Evolutionary conservation across 2,113 vertebrate genomes (phyloP).

Genomic region (Otus sunia): DNA sequence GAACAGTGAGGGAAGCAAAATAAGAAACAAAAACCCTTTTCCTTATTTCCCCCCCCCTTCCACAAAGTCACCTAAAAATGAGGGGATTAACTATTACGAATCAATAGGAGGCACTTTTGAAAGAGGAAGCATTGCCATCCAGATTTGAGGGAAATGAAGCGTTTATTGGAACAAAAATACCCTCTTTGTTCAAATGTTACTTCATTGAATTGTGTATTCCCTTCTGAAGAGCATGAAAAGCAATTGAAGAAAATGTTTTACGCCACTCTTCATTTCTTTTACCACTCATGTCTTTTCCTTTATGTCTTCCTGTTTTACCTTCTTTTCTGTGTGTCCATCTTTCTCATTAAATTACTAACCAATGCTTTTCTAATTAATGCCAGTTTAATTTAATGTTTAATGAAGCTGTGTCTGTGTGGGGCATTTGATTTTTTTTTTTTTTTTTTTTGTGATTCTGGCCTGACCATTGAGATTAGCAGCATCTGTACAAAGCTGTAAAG

Average conservation of each 20-base stretch:
- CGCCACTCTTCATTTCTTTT: slow-evolving; percentile 24
- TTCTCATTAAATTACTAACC: slow-evolving; percentile 35
- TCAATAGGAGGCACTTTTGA: slow-evolving; percentile 58
- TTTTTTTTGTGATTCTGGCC: slow-evolving; percentile 21
- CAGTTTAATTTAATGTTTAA: slow-evolving; percentile 42
- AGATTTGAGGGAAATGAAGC: slow-evolving; percentile 63
- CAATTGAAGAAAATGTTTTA: slow-evolving; percentile 42
- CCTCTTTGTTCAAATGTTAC: slow-evolving; percentile 53
- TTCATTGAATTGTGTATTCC: slow-evolving; percentile 49
- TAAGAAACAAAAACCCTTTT: neutral
- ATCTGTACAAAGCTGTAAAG: neutral
- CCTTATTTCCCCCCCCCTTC: neutral
- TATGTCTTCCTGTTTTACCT: slow-evolving; percentile 16
- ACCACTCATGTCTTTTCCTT: slow-evolving; percentile 1
- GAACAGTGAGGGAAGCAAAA: neutral
- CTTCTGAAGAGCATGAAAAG: slow-evolving; percentile 46
- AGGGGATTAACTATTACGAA: slow-evolving; percentile 45
- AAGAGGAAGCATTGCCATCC: slow-evolving; percentile 58
- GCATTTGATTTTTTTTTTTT: slow-evolving; percentile 44
- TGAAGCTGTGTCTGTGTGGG: neutral
- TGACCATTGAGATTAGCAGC: neutral
- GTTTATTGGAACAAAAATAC: slow-evolving; percentile 65
- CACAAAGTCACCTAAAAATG: slow-evolving; percentile 25
- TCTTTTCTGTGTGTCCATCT: slow-evolving; percentile 1
- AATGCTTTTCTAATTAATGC: slow-evolving; percentile 41